Base-by-base conservation (phyloP, 92 coral and sea anemone species). In the Plumapathes pennacea region DNA sequence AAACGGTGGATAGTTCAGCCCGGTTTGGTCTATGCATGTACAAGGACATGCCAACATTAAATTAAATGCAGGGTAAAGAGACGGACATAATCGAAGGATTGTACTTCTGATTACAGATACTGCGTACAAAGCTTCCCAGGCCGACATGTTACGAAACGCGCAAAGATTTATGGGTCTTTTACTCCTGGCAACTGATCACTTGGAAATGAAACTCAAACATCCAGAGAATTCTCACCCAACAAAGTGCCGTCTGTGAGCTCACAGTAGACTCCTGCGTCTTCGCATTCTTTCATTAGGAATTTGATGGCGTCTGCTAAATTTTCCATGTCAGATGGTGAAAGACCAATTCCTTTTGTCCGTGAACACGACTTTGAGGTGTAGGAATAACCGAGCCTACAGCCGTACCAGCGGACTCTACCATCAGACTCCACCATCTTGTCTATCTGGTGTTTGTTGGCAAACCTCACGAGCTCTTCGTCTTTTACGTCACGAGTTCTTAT, bases 241-340 rank as follows among this genome's bases (percentile, higher is more conserved):
- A 90, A 52, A 0, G 97, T 86, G 1, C 97, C 96, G 37, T 86
- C 95, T 51, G 86, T 95, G 3, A 90, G 62, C 52, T 90, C 97
- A 31, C 97, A 90, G 38, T 80, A 28, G 33, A 80, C 66, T 12
- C 75, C 75, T 25, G 49, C 55, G 5, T 52, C 59, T 4, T 55
- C 76, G 30, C 97, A 90, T 43, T 76, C 85, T 3, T 60, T 34
- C 97, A 90, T 90, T 4, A 90, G 57, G 43, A 83, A 83, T 60
- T 87, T 87, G 1, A 90, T 54, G 0, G 90, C 97, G 17, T 87
- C 97, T 0, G 96, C 90, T 50, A 90, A 50, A 56, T 90, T 90
- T 71, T 90, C 95, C 43, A 90, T 49, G 38, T 89, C 83, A 25
- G 95, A 90, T 23, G 97, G 97, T 0, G 97, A 85, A 2, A 90